A percentile compares a stretch with the other conserved stretches of the same genome.
Conservation (phyloP, 2,113 vertebrate genomes). For the Cephalopterus ornatus region DNA sequence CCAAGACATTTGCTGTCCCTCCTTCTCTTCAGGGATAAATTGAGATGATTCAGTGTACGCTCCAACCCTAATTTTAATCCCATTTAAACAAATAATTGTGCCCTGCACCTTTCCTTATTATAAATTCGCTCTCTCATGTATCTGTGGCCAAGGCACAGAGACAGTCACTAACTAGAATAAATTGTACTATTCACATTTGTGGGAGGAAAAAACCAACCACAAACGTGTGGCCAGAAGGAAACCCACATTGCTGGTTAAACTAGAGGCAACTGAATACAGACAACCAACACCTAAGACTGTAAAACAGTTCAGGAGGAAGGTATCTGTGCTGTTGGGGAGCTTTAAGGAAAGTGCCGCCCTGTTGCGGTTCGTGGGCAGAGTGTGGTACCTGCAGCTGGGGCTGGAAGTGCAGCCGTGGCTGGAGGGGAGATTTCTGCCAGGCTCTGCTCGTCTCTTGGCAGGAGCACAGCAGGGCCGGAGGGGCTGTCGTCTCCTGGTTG, state of each 20-base stretch:
- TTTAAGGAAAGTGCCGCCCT: not conserved
- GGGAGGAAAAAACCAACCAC: not conserved
- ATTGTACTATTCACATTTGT: not conserved
- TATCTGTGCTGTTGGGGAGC: not conserved
- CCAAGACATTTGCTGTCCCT: not conserved
- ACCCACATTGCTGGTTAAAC: not conserved
- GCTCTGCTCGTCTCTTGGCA: not conserved
- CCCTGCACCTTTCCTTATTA: slow-evolving; percentile 1
- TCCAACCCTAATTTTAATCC: slow-evolving; percentile 14
- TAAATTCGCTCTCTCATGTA: not conserved
- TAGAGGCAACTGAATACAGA: not conserved
- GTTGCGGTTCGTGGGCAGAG: rapidly evolving
- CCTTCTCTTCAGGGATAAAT: slow-evolving; percentile 20
- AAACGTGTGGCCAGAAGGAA: not conserved
- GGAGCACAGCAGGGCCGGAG: not conserved
- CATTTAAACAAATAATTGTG: slow-evolving; percentile 39
- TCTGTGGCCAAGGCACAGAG: not conserved
- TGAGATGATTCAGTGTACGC: not conserved
- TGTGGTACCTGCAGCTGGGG: not conserved
- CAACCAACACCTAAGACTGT: not conserved
- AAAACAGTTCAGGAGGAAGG: not conserved
- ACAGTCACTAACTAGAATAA: slow-evolving; percentile 2
- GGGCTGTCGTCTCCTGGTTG: not conserved
- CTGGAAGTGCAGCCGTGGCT: rapidly evolving
- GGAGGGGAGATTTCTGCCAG: not conserved